These are phyloP conservation scores for Cotesia chilonis DNA, from an alignment of 1,140 invertebrate species.

Conservation along the genomic window DNA sequence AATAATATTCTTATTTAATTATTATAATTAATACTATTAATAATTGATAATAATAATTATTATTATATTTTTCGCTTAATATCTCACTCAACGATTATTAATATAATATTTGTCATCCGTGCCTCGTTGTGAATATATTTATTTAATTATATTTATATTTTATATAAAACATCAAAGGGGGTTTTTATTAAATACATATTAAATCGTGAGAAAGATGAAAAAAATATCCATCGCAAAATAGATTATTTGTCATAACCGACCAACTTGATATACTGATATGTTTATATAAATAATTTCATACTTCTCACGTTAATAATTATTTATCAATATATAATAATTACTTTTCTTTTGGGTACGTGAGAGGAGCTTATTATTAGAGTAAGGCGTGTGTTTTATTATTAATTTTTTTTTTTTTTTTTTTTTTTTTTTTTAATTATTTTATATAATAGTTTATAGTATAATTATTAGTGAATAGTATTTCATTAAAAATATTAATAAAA, in stretches of 20 bases:
- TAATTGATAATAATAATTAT: slow-evolving; percentile 8
- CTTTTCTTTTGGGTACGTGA: neutral
- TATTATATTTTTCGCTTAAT: slow-evolving; percentile 5
- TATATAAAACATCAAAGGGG: slow-evolving; percentile 24
- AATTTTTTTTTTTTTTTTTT: neutral
- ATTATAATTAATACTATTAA: slow-evolving; percentile 11
- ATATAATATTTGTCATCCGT: slow-evolving; percentile 15
- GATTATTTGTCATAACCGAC: neutral
- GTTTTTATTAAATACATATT: neutral
- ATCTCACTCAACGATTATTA: slow-evolving; percentile 8
- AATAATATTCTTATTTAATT: slow-evolving; percentile 12
- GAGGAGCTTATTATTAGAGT: slow-evolving; percentile 17
- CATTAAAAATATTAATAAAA: no score
- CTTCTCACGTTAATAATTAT: slow-evolving; percentile 22
- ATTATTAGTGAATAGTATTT: no score
- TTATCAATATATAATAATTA: slow-evolving; percentile 11
- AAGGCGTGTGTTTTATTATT: slow-evolving; percentile 17
- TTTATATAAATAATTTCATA: slow-evolving; percentile 38
- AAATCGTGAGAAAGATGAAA: slow-evolving; percentile 11
- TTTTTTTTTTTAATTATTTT: no score
- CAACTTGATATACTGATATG: slow-evolving; percentile 49
- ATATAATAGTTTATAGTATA: no score
- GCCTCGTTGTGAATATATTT: slow-evolving; percentile 28
- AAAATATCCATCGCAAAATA: slow-evolving; percentile 7
- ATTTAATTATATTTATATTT: no score